Base-by-base conservation (phyloP, 2,888 invertebrate species). In the Cinara cedri region DNA sequence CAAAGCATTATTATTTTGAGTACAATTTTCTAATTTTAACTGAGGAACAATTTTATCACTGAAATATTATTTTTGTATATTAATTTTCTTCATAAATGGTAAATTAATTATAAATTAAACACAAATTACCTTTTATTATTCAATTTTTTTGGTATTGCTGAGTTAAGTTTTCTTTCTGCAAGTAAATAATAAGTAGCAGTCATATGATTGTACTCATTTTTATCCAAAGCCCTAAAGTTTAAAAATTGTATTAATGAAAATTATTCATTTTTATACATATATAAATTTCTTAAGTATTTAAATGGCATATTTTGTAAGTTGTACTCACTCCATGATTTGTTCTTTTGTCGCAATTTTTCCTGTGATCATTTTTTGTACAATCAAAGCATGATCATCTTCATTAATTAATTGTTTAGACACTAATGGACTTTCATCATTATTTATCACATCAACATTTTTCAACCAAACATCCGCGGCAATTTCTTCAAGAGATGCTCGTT, bases 121-220 rank as follows among this genome's bases (percentile, higher is more conserved):
- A 14, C 65, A 34, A 26, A 9, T 10, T 78, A 78, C 78, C 21
- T 78, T 70, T 78, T 78, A 42, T 13, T 34, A 21, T 19, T 51
- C 49, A 65, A 70, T 63, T 81, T 81, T 46, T 81, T 81, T 19
- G 82, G 75, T 57, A 70, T 74, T 85, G 93, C 91, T 72, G 91
- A 90, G 82, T 93, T 89, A 62, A 99, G 88, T 86, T 96, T 94
- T 82, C 96, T 89, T 87, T 99, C 99, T 16, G 97, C 98, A 83
- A 99, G 88, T 83, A 99, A 88, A 87, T 94, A 99, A 87, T 98
- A 99, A 24, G 98, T 99, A 66, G 98, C 98, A 46, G 98, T 98
- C 84, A 99, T 93, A 87, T 99, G 97, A 88, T 97, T 97, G 87
- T 99, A 99, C 85, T 96, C 96, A 87, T 98, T 95, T 85, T 93